Percentiles rank a stretch among this genome's conserved stretches.
phyloP scores from a whole-genome alignment of 1,140 invertebrate genomes.

The Lepidurus apus region DNA sequence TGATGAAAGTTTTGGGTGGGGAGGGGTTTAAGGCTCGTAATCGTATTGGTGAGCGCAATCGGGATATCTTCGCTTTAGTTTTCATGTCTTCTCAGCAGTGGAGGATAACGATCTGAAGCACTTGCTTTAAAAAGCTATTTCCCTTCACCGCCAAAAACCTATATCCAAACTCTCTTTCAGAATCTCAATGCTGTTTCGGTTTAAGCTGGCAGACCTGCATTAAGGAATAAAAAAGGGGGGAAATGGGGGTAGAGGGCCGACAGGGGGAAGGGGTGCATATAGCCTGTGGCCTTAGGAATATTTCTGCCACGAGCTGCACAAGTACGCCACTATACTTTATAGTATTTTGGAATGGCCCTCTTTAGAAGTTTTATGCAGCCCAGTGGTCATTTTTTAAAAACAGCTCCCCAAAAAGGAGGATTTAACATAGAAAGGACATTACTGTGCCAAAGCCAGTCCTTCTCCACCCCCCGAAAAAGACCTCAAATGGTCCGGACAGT shows the following conservation, averaged over 20 bases:
- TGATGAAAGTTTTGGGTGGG: background rate
- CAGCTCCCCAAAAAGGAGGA: background rate
- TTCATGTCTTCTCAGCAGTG: background rate
- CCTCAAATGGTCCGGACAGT: slow-evolving; percentile 14
- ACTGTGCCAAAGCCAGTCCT: background rate
- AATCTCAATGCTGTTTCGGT: slow-evolving; percentile 21
- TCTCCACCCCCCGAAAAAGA: background rate
- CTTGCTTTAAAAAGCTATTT: slow-evolving; percentile 20
- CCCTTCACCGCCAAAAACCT: background rate
- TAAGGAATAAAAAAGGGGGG: background rate
- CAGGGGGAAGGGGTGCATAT: background rate
- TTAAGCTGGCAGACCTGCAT: background rate
- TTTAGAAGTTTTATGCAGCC: slow-evolving; percentile 10
- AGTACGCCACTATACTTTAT: slow-evolving; percentile 22
- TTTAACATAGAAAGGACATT: slow-evolving; percentile 11
- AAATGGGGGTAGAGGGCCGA: background rate
- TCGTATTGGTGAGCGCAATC: too few relatives aligned
- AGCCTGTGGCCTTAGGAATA: background rate
- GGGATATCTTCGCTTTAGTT: background rate
- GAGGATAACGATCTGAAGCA: slow-evolving; percentile 16
- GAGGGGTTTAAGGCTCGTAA: background rate
- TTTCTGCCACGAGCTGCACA: background rate
- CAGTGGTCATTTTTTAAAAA: slow-evolving; percentile 22
- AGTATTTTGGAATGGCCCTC: background rate
- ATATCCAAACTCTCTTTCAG: background rate